These are phyloP conservation scores for Cosmia pyralina DNA, from an alignment of 2,888 invertebrate genomes.

Conservation along the genomic window DNA sequence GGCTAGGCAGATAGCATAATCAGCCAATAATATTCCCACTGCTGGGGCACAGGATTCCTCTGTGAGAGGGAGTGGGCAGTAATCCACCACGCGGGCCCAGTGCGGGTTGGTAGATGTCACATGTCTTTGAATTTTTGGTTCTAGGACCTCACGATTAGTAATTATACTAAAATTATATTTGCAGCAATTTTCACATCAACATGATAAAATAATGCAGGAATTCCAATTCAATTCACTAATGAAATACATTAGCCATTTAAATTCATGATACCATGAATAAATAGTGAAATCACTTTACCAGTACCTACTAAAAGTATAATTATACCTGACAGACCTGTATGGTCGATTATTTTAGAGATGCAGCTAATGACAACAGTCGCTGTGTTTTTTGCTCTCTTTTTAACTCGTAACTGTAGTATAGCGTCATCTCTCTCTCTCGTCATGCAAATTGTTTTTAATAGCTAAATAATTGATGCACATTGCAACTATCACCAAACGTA, in stretches of 20 bases:
- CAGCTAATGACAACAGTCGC: neutral
- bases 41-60: too few relatives aligned
- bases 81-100: too few relatives aligned
- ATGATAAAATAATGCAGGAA: neutral
- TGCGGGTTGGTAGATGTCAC: too few relatives aligned
- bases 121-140: too few relatives aligned
- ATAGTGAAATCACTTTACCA: constrained; percentile 3
- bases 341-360: neutral
- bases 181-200: neutral
- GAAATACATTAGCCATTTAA: constrained; percentile 15
- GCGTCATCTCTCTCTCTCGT: constrained; percentile 16
- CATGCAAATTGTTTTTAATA: constrained; percentile 9
- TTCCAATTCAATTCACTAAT: neutral
- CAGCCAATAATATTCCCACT: too few relatives aligned
- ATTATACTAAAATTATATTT: too few relatives aligned
- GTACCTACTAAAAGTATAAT: constrained; percentile 5
- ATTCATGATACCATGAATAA: constrained; percentile 1
- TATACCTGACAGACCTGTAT: constrained; percentile 8
- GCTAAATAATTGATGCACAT: neutral
- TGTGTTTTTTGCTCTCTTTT: constrained; percentile 16
- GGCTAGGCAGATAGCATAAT: too few relatives aligned
- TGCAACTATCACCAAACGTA: neutral
- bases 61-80: too few relatives aligned
- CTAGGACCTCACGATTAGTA: too few relatives aligned
- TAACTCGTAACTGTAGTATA: neutral